phyloP scores from a whole-genome alignment of 2,113 vertebrate species.

The Pluvianellus socialis region DNA sequence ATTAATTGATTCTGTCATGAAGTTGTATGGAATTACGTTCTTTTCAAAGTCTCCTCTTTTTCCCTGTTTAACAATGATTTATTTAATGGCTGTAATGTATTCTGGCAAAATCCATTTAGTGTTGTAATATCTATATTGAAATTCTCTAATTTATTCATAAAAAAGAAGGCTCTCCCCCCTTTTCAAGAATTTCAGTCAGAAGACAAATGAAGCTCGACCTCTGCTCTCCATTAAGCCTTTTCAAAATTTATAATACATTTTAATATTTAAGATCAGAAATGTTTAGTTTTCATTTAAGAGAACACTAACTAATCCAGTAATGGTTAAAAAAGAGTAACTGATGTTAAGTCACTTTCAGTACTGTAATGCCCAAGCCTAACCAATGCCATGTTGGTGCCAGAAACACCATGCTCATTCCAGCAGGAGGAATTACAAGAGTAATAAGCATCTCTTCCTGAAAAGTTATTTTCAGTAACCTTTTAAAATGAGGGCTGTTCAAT shows the following conservation, averaged over 20 bases:
- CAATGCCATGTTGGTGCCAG: too few relatives aligned
- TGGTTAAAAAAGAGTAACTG: neutral
- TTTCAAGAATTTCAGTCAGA: slow-evolving; percentile 33
- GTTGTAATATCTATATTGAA: slow-evolving; percentile 77
- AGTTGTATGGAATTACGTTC: slow-evolving; percentile 67
- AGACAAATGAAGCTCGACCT: slow-evolving; percentile 61
- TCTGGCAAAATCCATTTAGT: slow-evolving; percentile 75
- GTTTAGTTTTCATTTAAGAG: neutral
- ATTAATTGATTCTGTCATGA: slow-evolving; percentile 74
- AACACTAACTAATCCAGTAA: neutral
- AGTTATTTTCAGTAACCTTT: too few relatives aligned
- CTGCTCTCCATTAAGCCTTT: slow-evolving; percentile 29
- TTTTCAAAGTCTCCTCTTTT: slow-evolving; percentile 59
- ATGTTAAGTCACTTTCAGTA: neutral
- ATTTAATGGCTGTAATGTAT: slow-evolving; percentile 72
- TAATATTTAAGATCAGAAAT: slow-evolving; percentile 9
- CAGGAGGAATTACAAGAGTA: too few relatives aligned
- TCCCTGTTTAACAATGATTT: slow-evolving; percentile 72
- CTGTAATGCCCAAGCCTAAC: neutral
- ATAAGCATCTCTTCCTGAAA: too few relatives aligned
- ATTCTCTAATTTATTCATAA: slow-evolving; percentile 69
- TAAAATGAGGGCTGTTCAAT: neutral
- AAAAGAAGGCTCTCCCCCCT: neutral
- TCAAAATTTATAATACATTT: slow-evolving; percentile 27
- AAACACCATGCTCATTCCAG: too few relatives aligned